Percentiles rank a stretch among this genome's conserved stretches.
Evolutionary conservation across 1,140 invertebrate species (phyloP).

Genomic region (Geopemphigus sp.): DNA sequence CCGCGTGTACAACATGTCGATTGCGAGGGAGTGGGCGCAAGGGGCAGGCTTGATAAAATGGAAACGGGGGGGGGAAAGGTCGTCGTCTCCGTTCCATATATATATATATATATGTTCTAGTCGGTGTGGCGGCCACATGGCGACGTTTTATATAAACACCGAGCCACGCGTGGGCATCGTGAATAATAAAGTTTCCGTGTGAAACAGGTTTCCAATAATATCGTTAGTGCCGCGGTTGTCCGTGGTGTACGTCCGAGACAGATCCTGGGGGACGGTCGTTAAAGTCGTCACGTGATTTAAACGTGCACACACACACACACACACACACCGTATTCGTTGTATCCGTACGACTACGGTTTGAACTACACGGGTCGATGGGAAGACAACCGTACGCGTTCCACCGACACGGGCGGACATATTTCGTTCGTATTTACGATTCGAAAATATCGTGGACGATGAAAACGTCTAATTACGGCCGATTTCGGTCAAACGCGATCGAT

Average conservation of each 20-base stretch:
- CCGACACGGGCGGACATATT: too few relatives aligned
- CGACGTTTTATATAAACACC: slow-evolving; percentile 18
- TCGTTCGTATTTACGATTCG: too few relatives aligned
- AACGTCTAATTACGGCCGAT: too few relatives aligned
- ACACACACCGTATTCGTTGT: too few relatives aligned
- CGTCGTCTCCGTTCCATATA: background rate
- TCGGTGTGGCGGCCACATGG: slow-evolving; percentile 29
- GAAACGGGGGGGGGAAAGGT: background rate
- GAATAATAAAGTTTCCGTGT: slow-evolving; percentile 10
- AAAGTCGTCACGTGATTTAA: slow-evolving; percentile 39
- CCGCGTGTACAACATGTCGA: slow-evolving; percentile 11
- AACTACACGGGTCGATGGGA: too few relatives aligned
- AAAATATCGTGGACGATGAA: too few relatives aligned
- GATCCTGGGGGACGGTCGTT: slow-evolving; percentile 27
- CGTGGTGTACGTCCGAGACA: slow-evolving; percentile 5
- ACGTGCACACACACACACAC: background rate
- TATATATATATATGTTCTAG: background rate
- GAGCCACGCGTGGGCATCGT: background rate
- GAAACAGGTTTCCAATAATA: slow-evolving; percentile 43
- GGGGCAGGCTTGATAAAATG: slow-evolving; percentile 1
- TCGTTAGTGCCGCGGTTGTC: too few relatives aligned
- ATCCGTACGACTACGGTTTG: too few relatives aligned
- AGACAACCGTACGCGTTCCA: too few relatives aligned
- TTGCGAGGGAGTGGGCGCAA: background rate
- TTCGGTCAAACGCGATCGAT: too few relatives aligned